Evolutionary conservation across 2,113 vertebrate species (phyloP), one percentile per base, ranked within the genome.

Genomic region (Hoplias malabaricus): DNA sequence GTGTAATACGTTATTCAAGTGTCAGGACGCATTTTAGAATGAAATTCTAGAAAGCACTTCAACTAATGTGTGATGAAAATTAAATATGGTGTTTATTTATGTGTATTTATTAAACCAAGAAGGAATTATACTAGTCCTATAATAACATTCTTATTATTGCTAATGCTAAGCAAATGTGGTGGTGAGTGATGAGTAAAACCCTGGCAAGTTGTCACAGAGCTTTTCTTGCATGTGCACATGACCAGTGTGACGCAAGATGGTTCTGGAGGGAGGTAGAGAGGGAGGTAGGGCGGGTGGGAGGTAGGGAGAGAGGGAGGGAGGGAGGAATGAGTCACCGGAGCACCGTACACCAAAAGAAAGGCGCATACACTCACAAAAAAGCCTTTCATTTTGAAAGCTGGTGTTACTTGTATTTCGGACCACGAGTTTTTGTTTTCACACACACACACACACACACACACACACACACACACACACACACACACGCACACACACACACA

Each of bases 401-500:
- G 40, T 34, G 42, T 73, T 79, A 79, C 29, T 73, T 50, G 48
- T 36, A 33, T 21, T 38, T 68, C 50, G 21, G 69, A 80, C 33
- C 34, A 69, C 23, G 63, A 40, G 65, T 7, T 25, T 36, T 36
- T 27, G 62, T 59, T 56, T 16, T 4, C 34, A 27, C n/a, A 59
- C 21, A 34, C n/a, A 36, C 65, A 48, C 29, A 25, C 61, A 43
- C 68, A 59, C 63, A 54, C 40, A 31, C 62, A 40, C 67, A 75
- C 86, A 86, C 85, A 84, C 80, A 77, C 87, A 33, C 33, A 68
- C 84, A 53, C 14, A 38, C 14, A 29, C 61, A 42, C 33, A n/a
- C n/a, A 36, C 65, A 48, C 29, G 19, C 61, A 43, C 68, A 59
- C 62, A 77, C 86, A 87, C 85, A 85, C 80, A 78, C 85, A 40